These are phyloP conservation scores for Eristalis arbustorum DNA, from an alignment of 2,888 invertebrate genomes.

Conservation along the genomic window DNA sequence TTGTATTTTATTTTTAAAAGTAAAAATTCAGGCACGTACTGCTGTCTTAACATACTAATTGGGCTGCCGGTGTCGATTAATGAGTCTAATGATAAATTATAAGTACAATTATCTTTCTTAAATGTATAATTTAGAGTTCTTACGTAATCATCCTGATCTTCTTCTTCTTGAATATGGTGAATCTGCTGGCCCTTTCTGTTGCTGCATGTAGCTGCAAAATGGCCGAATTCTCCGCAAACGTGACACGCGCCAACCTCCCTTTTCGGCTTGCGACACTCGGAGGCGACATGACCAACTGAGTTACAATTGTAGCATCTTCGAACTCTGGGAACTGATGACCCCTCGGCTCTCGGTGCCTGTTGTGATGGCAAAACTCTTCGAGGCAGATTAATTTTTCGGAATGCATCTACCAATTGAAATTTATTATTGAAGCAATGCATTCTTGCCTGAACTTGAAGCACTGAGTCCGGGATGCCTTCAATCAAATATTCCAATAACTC, in stretches of 20 bases:
- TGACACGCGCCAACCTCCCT: conserved; percentile 43
- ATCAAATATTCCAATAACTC: conserved; percentile 68
- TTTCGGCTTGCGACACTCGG: conserved; percentile 55
- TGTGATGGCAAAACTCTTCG: neutral
- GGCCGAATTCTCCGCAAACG: conserved; percentile 14
- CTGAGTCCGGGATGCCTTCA: conserved; percentile 52
- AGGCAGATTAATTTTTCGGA: conserved; percentile 6
- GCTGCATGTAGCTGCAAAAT: too few species aligned
- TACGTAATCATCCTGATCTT: conserved; percentile 52
- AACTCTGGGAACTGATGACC: neutral
- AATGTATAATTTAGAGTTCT: conserved; percentile 56
- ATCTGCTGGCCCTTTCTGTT: conserved; percentile 1
- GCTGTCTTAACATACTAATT: conserved; percentile 24
- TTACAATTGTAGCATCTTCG: conserved; percentile 56
- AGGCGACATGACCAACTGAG: conserved; percentile 44
- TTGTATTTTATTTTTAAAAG: neutral
- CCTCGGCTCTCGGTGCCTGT: neutral
- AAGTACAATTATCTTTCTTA: conserved; percentile 43
- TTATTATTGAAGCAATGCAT: conserved; percentile 39
- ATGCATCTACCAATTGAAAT: conserved; percentile 18
- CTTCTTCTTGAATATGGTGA: conserved; percentile 15
- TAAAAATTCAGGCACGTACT: conserved; percentile 17
- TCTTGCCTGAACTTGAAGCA: neutral
- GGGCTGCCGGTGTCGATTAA: conserved; percentile 66
- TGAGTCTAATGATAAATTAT: conserved; percentile 47